These are phyloP conservation scores for Dorcus hopei DNA, from an alignment of 2,888 invertebrate genomes.

Conservation along the genomic window DNA sequence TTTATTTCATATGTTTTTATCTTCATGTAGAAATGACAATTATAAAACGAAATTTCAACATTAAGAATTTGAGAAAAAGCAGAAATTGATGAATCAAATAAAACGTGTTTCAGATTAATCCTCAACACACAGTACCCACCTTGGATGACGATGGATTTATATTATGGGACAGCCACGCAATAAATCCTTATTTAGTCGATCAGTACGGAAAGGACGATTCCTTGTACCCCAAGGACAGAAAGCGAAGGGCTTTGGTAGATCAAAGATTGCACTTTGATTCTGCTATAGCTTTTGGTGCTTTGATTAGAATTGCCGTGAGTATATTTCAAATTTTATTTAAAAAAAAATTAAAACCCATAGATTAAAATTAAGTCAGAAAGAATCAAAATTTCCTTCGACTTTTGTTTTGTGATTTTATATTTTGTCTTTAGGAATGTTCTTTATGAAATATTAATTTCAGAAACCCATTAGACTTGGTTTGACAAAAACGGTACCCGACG, in stretches of 20 bases:
- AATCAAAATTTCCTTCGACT: too few relatives aligned
- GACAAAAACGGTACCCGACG: conserved; percentile 10
- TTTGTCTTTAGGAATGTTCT: not conserved
- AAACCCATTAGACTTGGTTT: conserved; percentile 35
- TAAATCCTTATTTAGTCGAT: conserved; percentile 51
- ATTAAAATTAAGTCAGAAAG: not conserved
- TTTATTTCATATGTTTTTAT: too few relatives aligned
- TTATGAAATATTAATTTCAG: conserved; percentile 42
- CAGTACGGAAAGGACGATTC: conserved; percentile 55
- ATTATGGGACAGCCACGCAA: conserved; percentile 54
- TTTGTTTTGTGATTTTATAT: not conserved
- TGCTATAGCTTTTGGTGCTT: conserved; percentile 51
- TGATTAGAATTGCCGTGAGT: conserved; percentile 50
- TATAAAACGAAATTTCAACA: too few relatives aligned
- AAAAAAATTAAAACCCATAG: conserved; percentile 10
- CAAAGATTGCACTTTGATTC: conserved; percentile 56
- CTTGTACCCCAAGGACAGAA: conserved; percentile 56
- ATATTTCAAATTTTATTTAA: not conserved
- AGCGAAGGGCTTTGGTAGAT: conserved; percentile 54
- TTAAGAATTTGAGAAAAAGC: too few relatives aligned
- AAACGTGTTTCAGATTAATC: conserved; percentile 52
- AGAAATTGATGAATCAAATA: too few relatives aligned
- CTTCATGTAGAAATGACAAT: too few relatives aligned
- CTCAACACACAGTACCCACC: conserved; percentile 57
- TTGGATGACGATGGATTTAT: conserved; percentile 56